These are phyloP conservation scores for Illadopsis cleaveri DNA, from an alignment of 2,113 vertebrate species.

Conservation along the genomic window DNA sequence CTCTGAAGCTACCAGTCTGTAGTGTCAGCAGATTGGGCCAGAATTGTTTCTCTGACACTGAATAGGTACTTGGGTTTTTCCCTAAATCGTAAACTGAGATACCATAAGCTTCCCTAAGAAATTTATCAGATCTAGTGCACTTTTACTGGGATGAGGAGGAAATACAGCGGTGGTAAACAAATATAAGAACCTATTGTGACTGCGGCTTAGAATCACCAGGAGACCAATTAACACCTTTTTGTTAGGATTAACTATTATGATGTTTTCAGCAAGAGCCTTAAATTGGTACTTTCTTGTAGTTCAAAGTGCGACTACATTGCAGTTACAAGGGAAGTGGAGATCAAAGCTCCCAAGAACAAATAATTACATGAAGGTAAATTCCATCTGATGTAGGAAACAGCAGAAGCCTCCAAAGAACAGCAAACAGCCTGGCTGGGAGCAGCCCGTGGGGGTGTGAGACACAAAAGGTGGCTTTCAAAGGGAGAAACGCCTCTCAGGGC, in stretches of 20 bases:
- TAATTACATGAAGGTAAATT: constrained; percentile 62
- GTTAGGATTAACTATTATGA: constrained; percentile 62
- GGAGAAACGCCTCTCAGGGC: neutral
- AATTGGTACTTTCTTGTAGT: constrained; percentile 58
- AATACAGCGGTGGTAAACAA: constrained; percentile 54
- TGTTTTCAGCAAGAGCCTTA: constrained; percentile 64
- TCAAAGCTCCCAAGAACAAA: constrained; percentile 75
- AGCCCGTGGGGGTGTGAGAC: neutral
- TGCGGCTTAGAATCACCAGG: constrained; percentile 52
- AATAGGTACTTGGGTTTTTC: neutral
- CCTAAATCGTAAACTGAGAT: neutral
- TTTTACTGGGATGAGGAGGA: constrained; percentile 48
- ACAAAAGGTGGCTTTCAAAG: constrained; percentile 36
- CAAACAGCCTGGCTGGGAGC: constrained; percentile 24
- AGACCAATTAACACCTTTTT: constrained; percentile 74
- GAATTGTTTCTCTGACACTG: neutral
- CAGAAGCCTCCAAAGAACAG: constrained; percentile 29
- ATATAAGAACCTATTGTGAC: constrained; percentile 25
- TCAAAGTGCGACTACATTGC: constrained; percentile 57
- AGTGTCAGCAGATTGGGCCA: neutral
- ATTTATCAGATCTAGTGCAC: neutral
- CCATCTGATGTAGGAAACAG: constrained; percentile 38
- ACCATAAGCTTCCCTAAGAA: neutral
- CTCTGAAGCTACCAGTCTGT: neutral
- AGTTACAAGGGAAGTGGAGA: constrained; percentile 62